These are phyloP conservation scores for Lysiphlebus fabarum DNA, from an alignment of 1,140 invertebrate species.

Conservation along the genomic window DNA sequence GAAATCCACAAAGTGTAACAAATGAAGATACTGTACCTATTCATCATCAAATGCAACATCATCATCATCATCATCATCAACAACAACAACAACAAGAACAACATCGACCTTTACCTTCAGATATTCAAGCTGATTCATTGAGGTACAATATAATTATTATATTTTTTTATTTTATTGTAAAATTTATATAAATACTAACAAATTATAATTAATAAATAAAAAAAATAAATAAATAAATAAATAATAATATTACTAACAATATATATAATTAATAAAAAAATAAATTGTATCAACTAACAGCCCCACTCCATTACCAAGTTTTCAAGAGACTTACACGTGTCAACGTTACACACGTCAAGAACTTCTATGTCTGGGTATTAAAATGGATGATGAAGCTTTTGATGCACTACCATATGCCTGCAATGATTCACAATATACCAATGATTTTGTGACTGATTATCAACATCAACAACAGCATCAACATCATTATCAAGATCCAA, in stretches of 20 bases:
- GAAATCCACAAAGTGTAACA: conserved; percentile 41
- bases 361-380: conserved; percentile 62
- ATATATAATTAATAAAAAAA: too few species aligned
- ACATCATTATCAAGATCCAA: conserved; percentile 54
- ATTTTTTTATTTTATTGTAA: conserved; percentile 3
- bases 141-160: conserved; percentile 36
- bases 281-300: conserved; percentile 32
- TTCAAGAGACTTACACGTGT: conserved; percentile 81
- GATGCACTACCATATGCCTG: conserved; percentile 56
- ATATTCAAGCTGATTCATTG: conserved; percentile 49
- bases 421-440: conserved; percentile 57
- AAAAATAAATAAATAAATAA: too few species aligned
- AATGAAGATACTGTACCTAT: conserved; percentile 39
- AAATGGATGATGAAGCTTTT: conserved; percentile 78
- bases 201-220: too few species aligned
- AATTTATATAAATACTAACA: too few species aligned
- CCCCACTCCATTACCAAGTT: conserved; percentile 72
- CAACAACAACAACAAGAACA: conserved; percentile 35
- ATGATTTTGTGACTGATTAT: conserved; percentile 56
- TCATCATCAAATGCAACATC: conserved; percentile 39
- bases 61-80: conserved; percentile 39
- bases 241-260: too few species aligned
- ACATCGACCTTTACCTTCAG: conserved; percentile 47
- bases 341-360: conserved; percentile 62
- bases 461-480: conserved; percentile 61